Evolutionary conservation across 2,888 invertebrate species (phyloP).

Genomic region (Argyresthia albistria): DNA sequence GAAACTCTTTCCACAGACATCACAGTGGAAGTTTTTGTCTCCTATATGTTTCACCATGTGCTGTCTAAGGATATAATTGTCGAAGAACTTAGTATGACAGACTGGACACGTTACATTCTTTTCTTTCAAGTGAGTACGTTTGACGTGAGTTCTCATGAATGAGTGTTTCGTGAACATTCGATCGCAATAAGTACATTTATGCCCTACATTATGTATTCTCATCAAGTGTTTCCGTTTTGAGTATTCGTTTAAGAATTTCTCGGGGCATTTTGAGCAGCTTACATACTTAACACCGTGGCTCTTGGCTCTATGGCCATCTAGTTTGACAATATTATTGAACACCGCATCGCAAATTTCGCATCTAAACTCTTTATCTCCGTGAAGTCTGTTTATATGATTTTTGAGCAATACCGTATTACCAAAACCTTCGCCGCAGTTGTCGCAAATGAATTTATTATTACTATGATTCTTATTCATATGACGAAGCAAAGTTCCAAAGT

Average conservation of each 20-base stretch:
- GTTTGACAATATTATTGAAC: conserved; percentile 19
- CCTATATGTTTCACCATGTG: conserved; percentile 59
- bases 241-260: conserved; percentile 25
- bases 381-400: conserved; percentile 20
- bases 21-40: conserved; percentile 59
- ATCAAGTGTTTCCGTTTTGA: conserved; percentile 25
- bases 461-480: conserved; percentile 24
- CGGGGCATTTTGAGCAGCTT: conserved; percentile 23
- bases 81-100: conserved; percentile 33
- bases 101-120: conserved; percentile 31
- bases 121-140: conserved; percentile 31
- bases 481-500: conserved; percentile 22
- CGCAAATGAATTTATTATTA: conserved; percentile 21
- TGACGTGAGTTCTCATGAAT: conserved; percentile 29
- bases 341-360: conserved; percentile 25
- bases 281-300: conserved; percentile 24
- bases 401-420: conserved; percentile 18
- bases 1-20: conserved; percentile 65
- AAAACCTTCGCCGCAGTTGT: conserved; percentile 21
- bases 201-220: conserved; percentile 21
- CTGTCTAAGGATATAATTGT: conserved; percentile 24
- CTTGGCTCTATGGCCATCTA: conserved; percentile 21
- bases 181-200: conserved; percentile 29
- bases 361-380: conserved; percentile 15
- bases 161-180: conserved; percentile 28